Base-by-base conservation (phyloP, 2,113 vertebrate genomes). In the Bambusicola thoracicus region DNA sequence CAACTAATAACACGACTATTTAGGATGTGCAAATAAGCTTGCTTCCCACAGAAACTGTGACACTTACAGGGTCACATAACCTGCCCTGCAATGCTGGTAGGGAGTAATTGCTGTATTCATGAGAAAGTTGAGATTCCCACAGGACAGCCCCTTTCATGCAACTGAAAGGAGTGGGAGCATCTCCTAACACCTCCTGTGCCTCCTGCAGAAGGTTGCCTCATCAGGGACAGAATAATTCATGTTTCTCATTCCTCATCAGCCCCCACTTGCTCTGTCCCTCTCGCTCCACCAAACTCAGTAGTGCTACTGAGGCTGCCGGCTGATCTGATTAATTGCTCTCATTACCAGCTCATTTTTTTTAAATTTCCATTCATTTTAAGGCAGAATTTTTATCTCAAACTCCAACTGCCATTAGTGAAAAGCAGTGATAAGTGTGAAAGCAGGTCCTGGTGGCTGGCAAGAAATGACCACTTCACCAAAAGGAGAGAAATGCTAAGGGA, bases 281-380 rank as follows among this genome's bases (percentile, higher is more conserved):
- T 87, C 89, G 59, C n/a, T 21, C 48, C 72, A 76, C 48, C 58
- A 79, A 76, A 76, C 29, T 41, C 67, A 32, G 62, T 76, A 3
- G 32, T 34, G 55, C 30, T 73, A 91, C 44, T 3, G 2, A 87
- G 61, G 34, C 41, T 74, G 84, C 84, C 76, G 91, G 30, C 63
- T 73, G 25, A 49, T 92, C 84, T 94, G 94, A 95, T 93, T 95
- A 92, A 95, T 93, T 76, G 79, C 81, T 93, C 53, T 93, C 91
- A 92, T 96, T 92, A 91, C 44, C 56, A 85, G 67, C 84, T 89
- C 89, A 41, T 94, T 93, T 94, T 95, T 96, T 96, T 77, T 1
- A 55, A 79, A 87, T 91, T 91, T 92, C n/a, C 55, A 72, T 92
- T 95, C 78, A 83, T 91, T 92, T 95, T 69, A 76, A 80, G 69